These are phyloP conservation scores for Cacoxenus indagator DNA, from an alignment of 2,888 invertebrate species.

Conservation along the genomic window DNA sequence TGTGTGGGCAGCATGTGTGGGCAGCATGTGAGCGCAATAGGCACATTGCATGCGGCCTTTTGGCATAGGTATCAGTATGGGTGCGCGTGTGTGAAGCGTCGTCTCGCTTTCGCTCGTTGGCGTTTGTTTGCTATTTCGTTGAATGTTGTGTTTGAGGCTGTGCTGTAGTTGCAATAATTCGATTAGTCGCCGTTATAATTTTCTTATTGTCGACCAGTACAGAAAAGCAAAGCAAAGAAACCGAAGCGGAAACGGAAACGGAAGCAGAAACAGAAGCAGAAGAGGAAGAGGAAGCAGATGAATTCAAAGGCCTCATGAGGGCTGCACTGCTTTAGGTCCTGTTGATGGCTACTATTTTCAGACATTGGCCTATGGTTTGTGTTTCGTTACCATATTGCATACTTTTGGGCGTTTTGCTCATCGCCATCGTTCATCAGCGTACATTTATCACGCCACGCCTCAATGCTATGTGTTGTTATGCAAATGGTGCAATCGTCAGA, in stretches of 20 bases:
- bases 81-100: neutral
- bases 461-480: neutral
- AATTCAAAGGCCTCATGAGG: too few relatives aligned
- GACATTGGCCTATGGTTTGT: conserved; percentile 38
- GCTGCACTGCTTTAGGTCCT: too few relatives aligned
- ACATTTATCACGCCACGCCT: neutral
- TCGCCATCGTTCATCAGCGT: neutral
- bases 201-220: neutral
- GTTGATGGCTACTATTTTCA: conserved; percentile 60
- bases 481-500: neutral
- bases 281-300: too few relatives aligned
- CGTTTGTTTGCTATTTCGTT: neutral
- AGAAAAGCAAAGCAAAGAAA: neutral
- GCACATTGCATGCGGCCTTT: neutral
- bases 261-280: neutral
- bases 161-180: conserved; percentile 67
- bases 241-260: neutral
- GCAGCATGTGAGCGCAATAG: neutral
- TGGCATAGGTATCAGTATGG: neutral
- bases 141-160: neutral
- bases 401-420: conserved; percentile 40
- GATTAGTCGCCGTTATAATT: conserved; percentile 51
- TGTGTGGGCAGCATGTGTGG: neutral
- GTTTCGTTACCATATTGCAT: conserved; percentile 1
- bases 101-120: neutral